Evolutionary conservation across 1,140 invertebrate species (phyloP), one percentile per base, ranked within the genome.

Genomic region (Alviniconcha marisindica): DNA sequence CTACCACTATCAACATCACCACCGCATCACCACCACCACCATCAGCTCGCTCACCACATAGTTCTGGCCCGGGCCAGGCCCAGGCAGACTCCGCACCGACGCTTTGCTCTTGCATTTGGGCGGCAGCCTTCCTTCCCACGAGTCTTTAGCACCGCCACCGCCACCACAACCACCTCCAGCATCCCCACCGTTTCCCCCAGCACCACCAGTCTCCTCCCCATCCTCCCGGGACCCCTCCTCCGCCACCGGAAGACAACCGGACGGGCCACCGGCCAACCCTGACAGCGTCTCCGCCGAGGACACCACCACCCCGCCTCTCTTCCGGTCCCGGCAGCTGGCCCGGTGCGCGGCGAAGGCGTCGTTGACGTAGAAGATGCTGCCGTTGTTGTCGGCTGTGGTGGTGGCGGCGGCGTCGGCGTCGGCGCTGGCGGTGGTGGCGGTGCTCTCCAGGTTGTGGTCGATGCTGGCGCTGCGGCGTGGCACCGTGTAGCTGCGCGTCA

Each of bases 281-380:
- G 60, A 56, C 60, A 80, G 31, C 40, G 78, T 80, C 15, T 80
- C 78, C 10, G 78, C 36, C 18, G 78, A 69, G 28, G 56, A 44
- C 24, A 31, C 73, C 51, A n/a, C 76, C 28, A n/a, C 66, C 60
- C 71, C 15, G 21, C 74, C 18, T 5, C 42, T 31, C 40, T 79
- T 80, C 4, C 36, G 73, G 31, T 21, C 56, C 28, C 24, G 31
- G 12, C 28, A 28, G 33, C 56, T 28, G 54, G 56, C 78, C 1
- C 78, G 31, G 38, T 63, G 78, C 36, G 60, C 84, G n/a, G 77
- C 66, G 80, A 74, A 87, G 33, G 82, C 84, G 80, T 87, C 83
- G 77, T 87, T 87, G 56, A 87, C 77, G 77, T 87, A 87, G 74
- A 82, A 87, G 24, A 87, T 73, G 42, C 83, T 84, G 21, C 71